Evolutionary conservation across 2,888 invertebrate genomes (phyloP), one percentile per base, ranked within the genome.

Genomic region (Lepeophtheirus nordmannii): DNA sequence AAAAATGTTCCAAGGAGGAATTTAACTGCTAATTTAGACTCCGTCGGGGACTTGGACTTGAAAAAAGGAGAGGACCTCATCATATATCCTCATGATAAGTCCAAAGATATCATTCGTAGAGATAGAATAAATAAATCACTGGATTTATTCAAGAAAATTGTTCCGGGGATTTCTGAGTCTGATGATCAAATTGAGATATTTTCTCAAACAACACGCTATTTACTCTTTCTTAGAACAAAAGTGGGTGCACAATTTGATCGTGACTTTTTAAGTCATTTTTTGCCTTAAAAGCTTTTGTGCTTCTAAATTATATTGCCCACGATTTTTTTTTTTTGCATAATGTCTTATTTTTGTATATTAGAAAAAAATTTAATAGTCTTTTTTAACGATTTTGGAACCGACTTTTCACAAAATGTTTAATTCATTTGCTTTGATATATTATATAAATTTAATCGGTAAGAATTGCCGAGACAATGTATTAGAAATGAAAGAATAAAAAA

Each of bases 61-160:
- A 17, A 46, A 46, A 17, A 46, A 8, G 53, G 14, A 46, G 53
- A 46, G 17, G 53, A 17, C 7, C 30, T 30, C 7, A 30, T 30
- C 7, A 30, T 30, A 30, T 30, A 30, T 7, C 30, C 30, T 30
- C 30, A 30, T 17, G 53, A n/a, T 17, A 46, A 46, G 8, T 46
- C 53, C 53, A 46, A 46, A 17, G 53, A 46, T n/a, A 46, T 46
- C n/a, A 46, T 46, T 14, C 53, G 53, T 17, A 46, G 53, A 46
- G 53, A 46, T 17, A 46, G 53, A 46, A 46, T 46, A 2, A 46
- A 46, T n/a, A 46, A 46, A n/a, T 46, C 53, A 14, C 53, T 46
- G 53, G 53, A 46, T n/a, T 14, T 46, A 14, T 8, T 46, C 8
- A 46, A 46, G 53, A 14, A 17, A 46, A 46, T 46, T 17, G 53